Evolutionary conservation across 1,140 invertebrate genomes (phyloP).

Genomic region (Hylyphantes graminicola): DNA sequence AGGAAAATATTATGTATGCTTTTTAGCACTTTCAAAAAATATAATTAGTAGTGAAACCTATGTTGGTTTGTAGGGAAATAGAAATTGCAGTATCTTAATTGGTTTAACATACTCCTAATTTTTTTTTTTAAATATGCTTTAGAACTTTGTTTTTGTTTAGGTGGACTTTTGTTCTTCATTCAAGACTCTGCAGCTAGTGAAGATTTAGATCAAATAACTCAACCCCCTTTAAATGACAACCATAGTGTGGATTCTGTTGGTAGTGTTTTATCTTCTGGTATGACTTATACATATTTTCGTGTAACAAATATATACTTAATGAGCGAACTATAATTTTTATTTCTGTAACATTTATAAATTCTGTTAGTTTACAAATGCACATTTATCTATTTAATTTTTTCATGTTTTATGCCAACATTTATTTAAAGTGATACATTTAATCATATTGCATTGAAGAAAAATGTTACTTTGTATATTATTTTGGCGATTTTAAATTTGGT

Average conservation of each 20-base stretch:
- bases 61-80: no score
- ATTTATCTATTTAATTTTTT: no score
- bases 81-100: no score
- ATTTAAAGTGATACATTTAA: no score
- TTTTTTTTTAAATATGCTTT: neutral
- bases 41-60: no score
- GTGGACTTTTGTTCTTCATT: slow-evolving; percentile 80
- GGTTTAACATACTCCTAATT: neutral
- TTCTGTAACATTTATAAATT: neutral
- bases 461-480: no score
- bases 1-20: no score
- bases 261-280: slow-evolving; percentile 80
- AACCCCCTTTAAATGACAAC: slow-evolving; percentile 67
- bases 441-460: no score
- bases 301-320: no score
- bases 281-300: slow-evolving; percentile 26
- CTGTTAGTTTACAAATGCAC: neutral
- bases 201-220: slow-evolving; percentile 72
- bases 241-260: slow-evolving; percentile 70
- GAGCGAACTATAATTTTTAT: neutral
- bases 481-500: no score
- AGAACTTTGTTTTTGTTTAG: slow-evolving; percentile 63
- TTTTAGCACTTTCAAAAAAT: no score
- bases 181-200: slow-evolving; percentile 85
- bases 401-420: no score